Conservation (phyloP, 1,140 invertebrate species). For the Episyrphus balteatus region DNA sequence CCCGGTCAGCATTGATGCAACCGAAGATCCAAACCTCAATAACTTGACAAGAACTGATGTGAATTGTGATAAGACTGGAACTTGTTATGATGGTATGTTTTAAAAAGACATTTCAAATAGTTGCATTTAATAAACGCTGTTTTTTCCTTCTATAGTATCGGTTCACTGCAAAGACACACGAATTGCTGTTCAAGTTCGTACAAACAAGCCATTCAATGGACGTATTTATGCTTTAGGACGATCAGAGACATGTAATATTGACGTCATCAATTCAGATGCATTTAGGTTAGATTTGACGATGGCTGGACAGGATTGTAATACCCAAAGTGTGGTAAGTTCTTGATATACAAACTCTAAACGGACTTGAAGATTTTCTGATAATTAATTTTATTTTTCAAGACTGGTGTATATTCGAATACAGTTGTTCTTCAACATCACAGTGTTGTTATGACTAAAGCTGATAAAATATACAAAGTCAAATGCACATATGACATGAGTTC, state of each 20-base stretch:
- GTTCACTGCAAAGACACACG: constrained; percentile 90
- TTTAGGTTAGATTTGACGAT: constrained; percentile 87
- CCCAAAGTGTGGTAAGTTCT: constrained; percentile 71
- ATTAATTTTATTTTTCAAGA: constrained; percentile 47
- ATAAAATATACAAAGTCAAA: constrained; percentile 94
- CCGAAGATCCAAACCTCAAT: constrained; percentile 55
- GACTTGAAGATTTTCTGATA: background rate
- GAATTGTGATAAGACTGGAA: constrained; percentile 88
- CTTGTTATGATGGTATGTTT: constrained; percentile 80
- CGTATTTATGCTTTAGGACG: constrained; percentile 85
- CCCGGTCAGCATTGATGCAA: constrained; percentile 59
- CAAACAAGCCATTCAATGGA: constrained; percentile 89
- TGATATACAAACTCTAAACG: background rate
- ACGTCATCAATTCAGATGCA: constrained; percentile 82
- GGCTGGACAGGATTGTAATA: constrained; percentile 89
- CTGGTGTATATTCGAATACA: constrained; percentile 87
- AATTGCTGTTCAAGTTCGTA: constrained; percentile 83
- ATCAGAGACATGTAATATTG: constrained; percentile 89
- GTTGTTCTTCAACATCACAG: constrained; percentile 92
- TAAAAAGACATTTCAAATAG: background rate
- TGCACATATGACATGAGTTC: constrained; percentile 95
- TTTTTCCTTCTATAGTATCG: constrained; percentile 52
- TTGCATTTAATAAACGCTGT: background rate
- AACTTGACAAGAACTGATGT: constrained; percentile 64
- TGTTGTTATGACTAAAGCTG: constrained; percentile 92